These are phyloP conservation scores for Butorides virescens DNA, from an alignment of 2,113 vertebrate genomes.

Conservation along the genomic window DNA sequence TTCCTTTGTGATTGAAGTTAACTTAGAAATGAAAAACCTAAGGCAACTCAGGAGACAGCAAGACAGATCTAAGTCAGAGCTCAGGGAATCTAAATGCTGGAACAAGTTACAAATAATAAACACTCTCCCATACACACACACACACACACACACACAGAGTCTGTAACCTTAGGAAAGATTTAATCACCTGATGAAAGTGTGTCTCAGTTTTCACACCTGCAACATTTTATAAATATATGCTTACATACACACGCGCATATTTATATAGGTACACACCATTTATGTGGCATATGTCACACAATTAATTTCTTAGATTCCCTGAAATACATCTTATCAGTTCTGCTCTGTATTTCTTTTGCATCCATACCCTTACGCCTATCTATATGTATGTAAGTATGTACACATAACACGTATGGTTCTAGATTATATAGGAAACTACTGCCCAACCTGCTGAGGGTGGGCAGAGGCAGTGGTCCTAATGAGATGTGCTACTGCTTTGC, in stretches of 20 bases:
- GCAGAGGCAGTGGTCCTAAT: neutral
- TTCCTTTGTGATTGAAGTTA: neutral
- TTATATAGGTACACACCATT: too few species aligned
- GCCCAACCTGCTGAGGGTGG: neutral
- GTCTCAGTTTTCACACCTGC: neutral
- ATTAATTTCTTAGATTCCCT: neutral
- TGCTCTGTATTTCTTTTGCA: neutral
- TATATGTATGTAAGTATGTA: too few species aligned
- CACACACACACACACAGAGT: neutral
- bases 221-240: neutral
- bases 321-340: neutral
- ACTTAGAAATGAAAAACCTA: neutral
- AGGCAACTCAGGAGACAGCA: neutral
- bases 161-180: neutral
- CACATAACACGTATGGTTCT: rapidly evolving
- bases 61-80: neutral
- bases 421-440: neutral
- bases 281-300: neutral
- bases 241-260: too few species aligned
- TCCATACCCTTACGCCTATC: too few species aligned
- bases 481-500: neutral
- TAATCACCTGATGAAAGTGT: neutral
- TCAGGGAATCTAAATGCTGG: neutral
- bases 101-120: neutral
- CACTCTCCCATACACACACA: neutral